Evolutionary conservation across 2,113 vertebrate species (phyloP).

Genomic region (Coracopsis vasa): DNA sequence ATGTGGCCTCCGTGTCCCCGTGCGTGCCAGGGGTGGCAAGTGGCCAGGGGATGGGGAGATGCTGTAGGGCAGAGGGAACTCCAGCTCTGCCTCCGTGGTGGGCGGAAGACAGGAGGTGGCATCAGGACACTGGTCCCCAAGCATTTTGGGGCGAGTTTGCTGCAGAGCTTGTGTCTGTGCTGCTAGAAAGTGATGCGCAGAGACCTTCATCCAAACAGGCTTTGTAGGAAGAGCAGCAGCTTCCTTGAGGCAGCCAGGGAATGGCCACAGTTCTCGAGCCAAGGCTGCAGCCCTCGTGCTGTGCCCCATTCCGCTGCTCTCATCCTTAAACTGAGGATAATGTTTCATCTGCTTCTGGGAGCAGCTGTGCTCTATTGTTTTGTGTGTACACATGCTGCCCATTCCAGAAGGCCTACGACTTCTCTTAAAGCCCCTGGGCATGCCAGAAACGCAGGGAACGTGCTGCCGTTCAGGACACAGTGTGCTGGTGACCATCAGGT

Average conservation of each 20-base stretch:
- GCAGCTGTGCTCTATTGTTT: neutral
- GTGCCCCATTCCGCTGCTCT: neutral
- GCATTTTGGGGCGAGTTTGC: fast-evolving
- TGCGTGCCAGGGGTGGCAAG: neutral
- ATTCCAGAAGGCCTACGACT: neutral
- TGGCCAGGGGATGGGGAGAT: neutral
- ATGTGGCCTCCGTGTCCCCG: fast-evolving
- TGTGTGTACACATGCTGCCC: neutral
- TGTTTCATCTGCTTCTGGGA: neutral
- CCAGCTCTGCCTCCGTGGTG: fast-evolving
- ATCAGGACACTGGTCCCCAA: fast-evolving
- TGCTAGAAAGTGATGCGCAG: fast-evolving
- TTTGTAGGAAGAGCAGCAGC: neutral
- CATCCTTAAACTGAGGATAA: fast-evolving
- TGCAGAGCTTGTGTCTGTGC: neutral
- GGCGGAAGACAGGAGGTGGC: neutral
- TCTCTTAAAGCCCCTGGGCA: neutral
- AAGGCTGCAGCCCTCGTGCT: neutral
- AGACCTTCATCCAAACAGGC: fast-evolving
- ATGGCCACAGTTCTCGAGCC: fast-evolving
- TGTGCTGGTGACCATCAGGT: neutral
- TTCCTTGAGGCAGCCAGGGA: fast-evolving
- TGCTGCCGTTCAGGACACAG: fast-evolving
- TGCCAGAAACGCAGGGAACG: fast-evolving
- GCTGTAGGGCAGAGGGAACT: neutral